phyloP scores from a whole-genome alignment of 2,888 invertebrate genomes.

The Dione juno region DNA sequence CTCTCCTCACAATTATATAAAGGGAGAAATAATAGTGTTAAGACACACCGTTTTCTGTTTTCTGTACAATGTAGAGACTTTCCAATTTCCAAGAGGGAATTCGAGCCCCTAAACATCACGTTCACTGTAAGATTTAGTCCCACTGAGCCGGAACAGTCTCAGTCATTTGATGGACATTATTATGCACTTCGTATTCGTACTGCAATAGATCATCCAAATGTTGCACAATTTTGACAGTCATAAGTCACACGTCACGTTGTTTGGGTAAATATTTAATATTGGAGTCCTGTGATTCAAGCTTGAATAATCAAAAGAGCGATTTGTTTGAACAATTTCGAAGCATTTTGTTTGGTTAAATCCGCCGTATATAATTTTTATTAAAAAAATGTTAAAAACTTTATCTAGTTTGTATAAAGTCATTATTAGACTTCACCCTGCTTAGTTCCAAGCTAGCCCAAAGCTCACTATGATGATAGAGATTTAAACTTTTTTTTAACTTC shows the following conservation, averaged over 20 bases:
- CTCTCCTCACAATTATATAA: too few relatives aligned
- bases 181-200: neutral
- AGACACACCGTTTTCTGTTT: neutral
- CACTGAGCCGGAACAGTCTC: neutral
- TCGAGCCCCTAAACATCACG: too few relatives aligned
- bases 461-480: neutral
- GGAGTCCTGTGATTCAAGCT: neutral
- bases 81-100: too few relatives aligned
- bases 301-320: neutral
- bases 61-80: too few relatives aligned
- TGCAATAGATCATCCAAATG: neutral
- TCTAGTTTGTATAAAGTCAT: too few relatives aligned
- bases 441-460: too few relatives aligned
- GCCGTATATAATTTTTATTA: neutral
- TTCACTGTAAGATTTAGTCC: neutral
- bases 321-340: neutral
- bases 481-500: neutral
- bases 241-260: neutral
- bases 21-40: too few relatives aligned
- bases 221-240: neutral
- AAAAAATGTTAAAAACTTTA: too few relatives aligned
- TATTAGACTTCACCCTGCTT: too few relatives aligned
- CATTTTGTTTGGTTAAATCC: neutral
- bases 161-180: neutral
- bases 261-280: conserved; percentile 6